A percentile compares a stretch with the other conserved stretches of the same genome.
Conservation (phyloP, 2,113 vertebrate genomes). For the Chaenogobius annularis region DNA sequence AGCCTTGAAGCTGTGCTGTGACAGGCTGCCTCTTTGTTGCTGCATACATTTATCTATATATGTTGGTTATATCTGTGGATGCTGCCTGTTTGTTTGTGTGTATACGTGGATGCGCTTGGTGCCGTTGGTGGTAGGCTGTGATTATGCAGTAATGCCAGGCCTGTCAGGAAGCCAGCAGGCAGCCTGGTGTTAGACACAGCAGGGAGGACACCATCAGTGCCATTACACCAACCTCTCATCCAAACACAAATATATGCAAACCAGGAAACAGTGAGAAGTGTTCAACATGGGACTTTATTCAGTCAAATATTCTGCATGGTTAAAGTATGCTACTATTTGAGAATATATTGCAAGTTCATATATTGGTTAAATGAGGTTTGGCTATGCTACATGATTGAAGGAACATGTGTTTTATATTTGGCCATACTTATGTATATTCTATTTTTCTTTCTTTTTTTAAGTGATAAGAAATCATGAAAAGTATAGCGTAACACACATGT, state of each 20-base stretch:
- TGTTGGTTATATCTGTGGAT: neutral
- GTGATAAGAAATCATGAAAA: neutral
- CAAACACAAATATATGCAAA: constrained; percentile 48
- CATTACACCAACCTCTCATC: constrained; percentile 57
- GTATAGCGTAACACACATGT: too few species aligned
- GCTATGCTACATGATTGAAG: neutral
- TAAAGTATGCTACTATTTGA: neutral
- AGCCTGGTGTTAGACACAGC: constrained; percentile 66
- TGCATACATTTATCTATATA: neutral
- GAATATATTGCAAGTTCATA: neutral
- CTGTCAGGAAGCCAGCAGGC: constrained; percentile 73
- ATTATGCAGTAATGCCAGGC: constrained; percentile 67
- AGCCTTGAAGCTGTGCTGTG: constrained; percentile 14
- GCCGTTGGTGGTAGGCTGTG: constrained; percentile 55
- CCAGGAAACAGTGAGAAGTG: constrained; percentile 35
- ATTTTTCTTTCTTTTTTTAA: too few species aligned
- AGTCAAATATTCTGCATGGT: neutral
- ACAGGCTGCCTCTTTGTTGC: constrained; percentile 1
- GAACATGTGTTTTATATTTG: neutral
- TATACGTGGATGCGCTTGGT: constrained; percentile 36
- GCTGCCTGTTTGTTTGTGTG: constrained; percentile 22
- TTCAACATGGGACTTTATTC: constrained; percentile 31
- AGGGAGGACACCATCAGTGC: constrained; percentile 48
- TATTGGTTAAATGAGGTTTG: neutral
- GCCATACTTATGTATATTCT: neutral